Conservation (phyloP, 2,888 invertebrate genomes). For the Philonicus albiceps region DNA sequence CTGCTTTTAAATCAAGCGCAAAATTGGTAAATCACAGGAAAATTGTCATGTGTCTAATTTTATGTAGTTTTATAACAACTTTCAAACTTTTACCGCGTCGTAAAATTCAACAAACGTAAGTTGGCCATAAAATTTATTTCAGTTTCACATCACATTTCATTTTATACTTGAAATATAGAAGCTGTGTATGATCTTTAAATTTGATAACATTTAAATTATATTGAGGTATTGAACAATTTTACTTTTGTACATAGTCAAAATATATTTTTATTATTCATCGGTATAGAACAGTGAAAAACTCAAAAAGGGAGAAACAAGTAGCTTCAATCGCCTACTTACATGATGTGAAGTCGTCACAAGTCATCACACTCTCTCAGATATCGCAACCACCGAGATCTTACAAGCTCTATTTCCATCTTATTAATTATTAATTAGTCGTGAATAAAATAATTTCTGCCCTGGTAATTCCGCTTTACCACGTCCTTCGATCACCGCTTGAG, state of each 20-base stretch:
- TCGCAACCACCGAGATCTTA: background rate
- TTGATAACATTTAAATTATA: too few species aligned
- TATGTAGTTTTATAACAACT: too few species aligned
- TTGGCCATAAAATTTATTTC: too few species aligned
- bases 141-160: too few species aligned
- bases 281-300: background rate
- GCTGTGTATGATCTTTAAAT: too few species aligned
- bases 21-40: too few species aligned
- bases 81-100: too few species aligned
- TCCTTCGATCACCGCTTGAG: background rate
- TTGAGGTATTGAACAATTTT: too few species aligned
- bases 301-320: background rate
- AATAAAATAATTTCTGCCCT: background rate
- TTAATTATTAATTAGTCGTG: background rate
- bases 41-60: too few species aligned
- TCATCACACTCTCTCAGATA: background rate
- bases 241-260: background rate
- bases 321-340: background rate
- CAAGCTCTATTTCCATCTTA: background rate
- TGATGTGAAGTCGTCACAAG: background rate
- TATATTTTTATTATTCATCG: background rate
- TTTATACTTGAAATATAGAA: too few species aligned
- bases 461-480: slow-evolving; percentile 14
- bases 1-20: too few species aligned
- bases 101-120: too few species aligned